phyloP scores from a whole-genome alignment of 2,797 vertebrate genomes.

The Clarias pachynema region DNA sequence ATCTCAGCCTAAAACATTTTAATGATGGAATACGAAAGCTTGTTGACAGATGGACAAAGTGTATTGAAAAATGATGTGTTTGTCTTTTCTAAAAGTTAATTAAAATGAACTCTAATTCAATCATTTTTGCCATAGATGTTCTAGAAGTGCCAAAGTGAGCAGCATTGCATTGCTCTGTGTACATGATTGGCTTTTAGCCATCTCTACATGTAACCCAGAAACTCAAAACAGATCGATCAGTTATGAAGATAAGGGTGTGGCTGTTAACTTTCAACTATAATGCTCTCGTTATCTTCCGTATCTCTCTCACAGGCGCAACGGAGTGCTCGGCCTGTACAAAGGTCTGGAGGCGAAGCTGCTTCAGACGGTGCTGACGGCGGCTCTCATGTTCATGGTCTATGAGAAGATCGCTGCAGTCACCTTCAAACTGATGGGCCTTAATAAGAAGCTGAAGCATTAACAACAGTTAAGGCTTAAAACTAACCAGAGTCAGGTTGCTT shows the following conservation, averaged over 20 bases:
- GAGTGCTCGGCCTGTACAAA: conserved; percentile 77
- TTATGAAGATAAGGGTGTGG: not conserved
- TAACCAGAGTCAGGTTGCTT: conserved; percentile 17
- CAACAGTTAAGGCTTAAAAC: not conserved
- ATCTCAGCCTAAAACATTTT: too few relatives aligned
- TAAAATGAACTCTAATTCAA: too few relatives aligned
- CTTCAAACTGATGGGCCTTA: conserved; percentile 79
- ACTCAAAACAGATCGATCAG: not conserved
- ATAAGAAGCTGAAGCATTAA: conserved; percentile 70
- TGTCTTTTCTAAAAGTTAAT: too few relatives aligned
- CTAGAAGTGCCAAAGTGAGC: not conserved
- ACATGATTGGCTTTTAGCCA: not conserved
- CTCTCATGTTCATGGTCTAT: conserved; percentile 83
- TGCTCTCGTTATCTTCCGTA: not conserved
- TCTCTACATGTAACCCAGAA: not conserved
- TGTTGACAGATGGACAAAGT: too few relatives aligned
- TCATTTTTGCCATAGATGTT: not conserved
- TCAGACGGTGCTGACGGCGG: conserved; percentile 81
- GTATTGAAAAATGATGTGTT: too few relatives aligned
- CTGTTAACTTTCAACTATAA: not conserved
- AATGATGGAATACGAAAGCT: too few relatives aligned
- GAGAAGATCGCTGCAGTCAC: conserved; percentile 79
- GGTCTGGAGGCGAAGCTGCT: conserved; percentile 83
- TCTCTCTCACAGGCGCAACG: conserved; percentile 66
- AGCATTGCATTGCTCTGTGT: not conserved